Evolutionary conservation across 2,797 vertebrate genomes (phyloP), one percentile per base, ranked within the genome.

Genomic region (Cygnus olor): DNA sequence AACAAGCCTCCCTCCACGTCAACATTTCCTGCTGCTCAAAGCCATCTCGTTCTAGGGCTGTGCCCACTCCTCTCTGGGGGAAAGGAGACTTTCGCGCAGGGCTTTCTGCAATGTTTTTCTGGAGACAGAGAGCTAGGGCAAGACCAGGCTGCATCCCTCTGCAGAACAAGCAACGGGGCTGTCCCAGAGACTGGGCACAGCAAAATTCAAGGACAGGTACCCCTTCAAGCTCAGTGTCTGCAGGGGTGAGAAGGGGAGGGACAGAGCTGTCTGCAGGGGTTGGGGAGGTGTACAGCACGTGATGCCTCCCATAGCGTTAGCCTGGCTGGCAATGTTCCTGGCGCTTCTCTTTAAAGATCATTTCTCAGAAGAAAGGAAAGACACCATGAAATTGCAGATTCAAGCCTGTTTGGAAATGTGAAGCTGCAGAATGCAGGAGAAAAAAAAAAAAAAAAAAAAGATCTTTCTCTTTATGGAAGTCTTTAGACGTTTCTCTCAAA

Each of bases 331-430:
- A 94, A 19, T 1, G 4, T 87, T 94, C 81, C 84, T 90, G 81
- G 56, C 36, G 24, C 38, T 89, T 84, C 56, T 79, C 76, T 82
- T 89, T 25, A 78, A 89, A 85, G 65, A 54, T 27, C 53, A 32
- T 85, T 93, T 94, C 60, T 73, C 68, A 72, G 70, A 80, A 92
- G 88, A 85, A 87, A 91, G 84, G 76, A 79, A 86, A 61, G 95
- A 60, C 45, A 78, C 76, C 72, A 93, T 82, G 66, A 95, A 95
- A 85, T 45, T 85, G 69, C 53, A 17, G 60, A 79, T 82, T 90
- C 80, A 68, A 38, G 74, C 49, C 53, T 77, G 54, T 85, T 66
- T 74, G 86, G 76, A 89, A 94, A 90, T 69, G 61, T 11, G 42
- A 88, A 92, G 22, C 68, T 85, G 60, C 21, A 53, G 68, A 85